Evolutionary conservation across 1,140 invertebrate species (phyloP), one percentile per base, ranked within the genome.

Genomic region (Bombus pascuorum): DNA sequence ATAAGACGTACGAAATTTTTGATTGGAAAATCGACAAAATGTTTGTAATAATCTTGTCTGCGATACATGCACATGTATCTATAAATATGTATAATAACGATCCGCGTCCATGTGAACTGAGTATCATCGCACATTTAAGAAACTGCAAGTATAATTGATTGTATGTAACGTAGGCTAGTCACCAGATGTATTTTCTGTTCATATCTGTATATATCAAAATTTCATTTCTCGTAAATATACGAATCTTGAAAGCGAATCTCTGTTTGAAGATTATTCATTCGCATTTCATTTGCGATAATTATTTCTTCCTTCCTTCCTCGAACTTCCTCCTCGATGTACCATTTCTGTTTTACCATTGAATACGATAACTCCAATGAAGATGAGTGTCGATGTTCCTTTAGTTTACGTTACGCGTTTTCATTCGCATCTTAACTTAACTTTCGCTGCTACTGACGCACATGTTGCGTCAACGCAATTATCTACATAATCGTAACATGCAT

Each of bases 201-300:
- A 91, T 92, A 92, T 83, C 73, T 93, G 91, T 93, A 92, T 83
- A 93, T 92, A 93, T 92, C 92, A 88, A 84, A 83, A 66, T 85
- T 89, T 91, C 87, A 90, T 77, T 92, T 90, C 82, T 87, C 81
- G 78, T 68, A 93, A 93, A 93, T 93, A 93, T 59, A 92, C 82
- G 78, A 90, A 81, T 83, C 84, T 87, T 39, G 79, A 76, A 81
- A 76, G 68, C 28, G 10, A 81, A 18, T 32, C 42, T 44, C 70
- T 72, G 22, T 44, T 71, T 73, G 22, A 44, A 83, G 34, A 32
- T 57, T 80, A 47, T 62, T 57, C 3, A n/a, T 47, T 44, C n/a
- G n/a, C 39, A 42, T 8, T 53, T 53, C 1, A 8, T 22, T 53
- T 18, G 8, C 47, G 5, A 22, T 22, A 53, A 53, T 53, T 8